Evolutionary conservation across 2,888 invertebrate species (phyloP).

Genomic region (Imbricaverruca yamaguchii): DNA sequence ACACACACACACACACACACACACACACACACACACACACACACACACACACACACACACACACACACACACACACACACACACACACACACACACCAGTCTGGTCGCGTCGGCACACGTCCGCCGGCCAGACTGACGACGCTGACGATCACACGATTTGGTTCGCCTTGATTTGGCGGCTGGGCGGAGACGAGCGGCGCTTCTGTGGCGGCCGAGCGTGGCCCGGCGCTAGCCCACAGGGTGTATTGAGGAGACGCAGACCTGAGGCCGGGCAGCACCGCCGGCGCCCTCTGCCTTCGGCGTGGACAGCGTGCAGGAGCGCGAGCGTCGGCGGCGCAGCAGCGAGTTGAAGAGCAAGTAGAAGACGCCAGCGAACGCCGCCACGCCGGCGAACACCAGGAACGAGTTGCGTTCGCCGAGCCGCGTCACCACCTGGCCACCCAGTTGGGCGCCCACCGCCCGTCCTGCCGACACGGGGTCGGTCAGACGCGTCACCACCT

Average conservation of each 20-base stretch:
- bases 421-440: background rate
- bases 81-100: too few relatives aligned
- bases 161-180: too few relatives aligned
- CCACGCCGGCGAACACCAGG: constrained; percentile 8
- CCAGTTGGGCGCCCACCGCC: constrained; percentile 6
- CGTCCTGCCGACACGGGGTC: background rate
- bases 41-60: too few relatives aligned
- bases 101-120: too few relatives aligned
- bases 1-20: too few relatives aligned
- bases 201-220: background rate
- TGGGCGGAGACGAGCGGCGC: background rate
- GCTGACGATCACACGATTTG: too few relatives aligned
- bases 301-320: background rate
- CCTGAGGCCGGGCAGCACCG: too few relatives aligned
- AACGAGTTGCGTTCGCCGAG: background rate
- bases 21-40: too few relatives aligned
- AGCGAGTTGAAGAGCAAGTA: background rate
- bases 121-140: too few relatives aligned
- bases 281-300: too few relatives aligned
- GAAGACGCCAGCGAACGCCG: background rate
- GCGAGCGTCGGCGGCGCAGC: background rate
- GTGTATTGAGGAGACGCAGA: background rate
- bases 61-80: too few relatives aligned
- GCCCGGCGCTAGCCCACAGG: background rate
- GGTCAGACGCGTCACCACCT: background rate